Percentiles rank a stretch among this genome's conserved stretches.
phyloP scores from a whole-genome alignment of 1,140 invertebrate genomes.

The Centruroides sculpturatus region DNA sequence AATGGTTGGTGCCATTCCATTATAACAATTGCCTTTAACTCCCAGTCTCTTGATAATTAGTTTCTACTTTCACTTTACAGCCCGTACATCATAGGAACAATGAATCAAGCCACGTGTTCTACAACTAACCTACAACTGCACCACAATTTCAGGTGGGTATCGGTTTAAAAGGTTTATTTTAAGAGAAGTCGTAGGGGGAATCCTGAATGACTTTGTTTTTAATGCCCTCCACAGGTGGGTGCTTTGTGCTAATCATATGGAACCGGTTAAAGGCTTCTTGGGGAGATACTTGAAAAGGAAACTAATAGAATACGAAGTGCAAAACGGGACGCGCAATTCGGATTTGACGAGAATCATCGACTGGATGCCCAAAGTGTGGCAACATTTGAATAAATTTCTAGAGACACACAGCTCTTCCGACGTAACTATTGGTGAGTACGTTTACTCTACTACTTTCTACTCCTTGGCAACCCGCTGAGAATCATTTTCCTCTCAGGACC shows the following conservation, averaged over 20 bases:
- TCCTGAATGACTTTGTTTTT: not conserved
- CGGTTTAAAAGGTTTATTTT: too few species aligned
- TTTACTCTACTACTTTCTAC: not conserved
- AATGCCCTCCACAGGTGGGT: conserved; percentile 44
- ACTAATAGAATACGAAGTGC: conserved; percentile 67
- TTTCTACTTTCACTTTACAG: conserved; percentile 17
- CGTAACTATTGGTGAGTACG: conserved; percentile 68
- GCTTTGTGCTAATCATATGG: conserved; percentile 86
- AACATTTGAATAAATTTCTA: conserved; percentile 89
- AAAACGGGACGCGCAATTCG: conserved; percentile 50
- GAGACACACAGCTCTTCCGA: conserved; percentile 91
- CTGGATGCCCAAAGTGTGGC: conserved; percentile 88
- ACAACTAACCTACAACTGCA: conserved; percentile 90
- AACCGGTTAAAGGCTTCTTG: conserved; percentile 89
- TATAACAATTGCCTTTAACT: too few species aligned
- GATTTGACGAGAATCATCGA: conserved; percentile 74
- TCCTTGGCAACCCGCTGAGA: too few species aligned
- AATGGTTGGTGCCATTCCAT: conserved; percentile 23
- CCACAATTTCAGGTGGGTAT: conserved; percentile 67
- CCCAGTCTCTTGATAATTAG: too few species aligned
- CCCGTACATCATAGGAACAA: conserved; percentile 73
- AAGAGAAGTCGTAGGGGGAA: too few species aligned
- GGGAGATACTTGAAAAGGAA: conserved; percentile 76
- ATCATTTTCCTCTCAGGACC: conserved; percentile 35
- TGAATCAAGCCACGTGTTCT: conserved; percentile 84